These are phyloP conservation scores for Zaprionus lachaisei DNA, from an alignment of 1,140 invertebrate genomes.

Conservation along the genomic window DNA sequence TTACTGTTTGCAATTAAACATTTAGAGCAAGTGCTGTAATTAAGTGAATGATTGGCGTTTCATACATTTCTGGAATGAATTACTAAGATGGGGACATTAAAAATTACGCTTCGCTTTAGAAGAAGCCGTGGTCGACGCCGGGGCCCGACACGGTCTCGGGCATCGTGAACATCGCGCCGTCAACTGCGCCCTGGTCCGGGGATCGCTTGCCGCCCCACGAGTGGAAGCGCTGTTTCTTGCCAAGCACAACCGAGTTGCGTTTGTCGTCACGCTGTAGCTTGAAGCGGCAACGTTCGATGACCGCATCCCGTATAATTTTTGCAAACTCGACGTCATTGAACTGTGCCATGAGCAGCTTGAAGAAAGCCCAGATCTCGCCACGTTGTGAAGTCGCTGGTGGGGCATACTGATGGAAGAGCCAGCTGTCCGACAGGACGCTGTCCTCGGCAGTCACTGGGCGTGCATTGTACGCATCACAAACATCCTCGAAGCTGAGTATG, in stretches of 20 bases:
- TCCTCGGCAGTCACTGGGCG: constrained; percentile 49
- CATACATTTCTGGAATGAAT: constrained; percentile 64
- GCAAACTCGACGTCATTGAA: constrained; percentile 78
- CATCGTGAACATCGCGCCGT: constrained; percentile 18
- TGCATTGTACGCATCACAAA: constrained; percentile 76
- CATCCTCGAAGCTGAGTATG: constrained; percentile 79
- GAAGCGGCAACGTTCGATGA: constrained; percentile 78
- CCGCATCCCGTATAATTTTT: constrained; percentile 65
- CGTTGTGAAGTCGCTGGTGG: constrained; percentile 71
- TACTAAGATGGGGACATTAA: constrained; percentile 19
- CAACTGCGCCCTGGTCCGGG: constrained; percentile 20
- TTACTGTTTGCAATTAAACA: constrained; percentile 63
- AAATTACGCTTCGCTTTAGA: constrained; percentile 31
- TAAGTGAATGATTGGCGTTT: constrained; percentile 57
- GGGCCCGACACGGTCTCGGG: constrained; percentile 18
- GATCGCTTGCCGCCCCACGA: constrained; percentile 84
- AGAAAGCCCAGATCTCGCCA: constrained; percentile 79
- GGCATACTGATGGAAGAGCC: constrained; percentile 69
- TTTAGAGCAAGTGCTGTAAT: constrained; percentile 52
- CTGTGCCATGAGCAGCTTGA: constrained; percentile 79
- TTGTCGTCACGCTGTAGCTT: constrained; percentile 78
- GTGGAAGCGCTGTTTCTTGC: constrained; percentile 83
- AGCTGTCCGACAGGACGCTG: constrained; percentile 27
- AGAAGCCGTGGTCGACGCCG: constrained; percentile 45
- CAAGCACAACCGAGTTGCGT: constrained; percentile 77